Evolutionary conservation across 1,140 invertebrate species (phyloP).

Genomic region (Lineus longissimus): DNA sequence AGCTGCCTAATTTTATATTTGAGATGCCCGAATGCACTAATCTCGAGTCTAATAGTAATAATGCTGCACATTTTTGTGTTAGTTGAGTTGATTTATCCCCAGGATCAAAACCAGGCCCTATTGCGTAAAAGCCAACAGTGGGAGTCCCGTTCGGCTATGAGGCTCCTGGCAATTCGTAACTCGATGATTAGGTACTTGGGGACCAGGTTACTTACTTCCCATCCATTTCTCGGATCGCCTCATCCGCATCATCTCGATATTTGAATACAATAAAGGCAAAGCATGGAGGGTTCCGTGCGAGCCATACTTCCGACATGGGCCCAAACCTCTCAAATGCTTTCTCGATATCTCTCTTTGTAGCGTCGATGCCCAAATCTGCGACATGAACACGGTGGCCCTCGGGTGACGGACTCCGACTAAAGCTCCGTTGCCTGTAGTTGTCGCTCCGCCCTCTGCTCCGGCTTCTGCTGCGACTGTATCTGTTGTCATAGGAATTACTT

Average conservation of each 20-base stretch:
- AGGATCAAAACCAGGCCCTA: no score
- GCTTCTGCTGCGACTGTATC: constrained; percentile 22
- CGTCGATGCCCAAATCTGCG: constrained; percentile 43
- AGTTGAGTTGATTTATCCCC: no score
- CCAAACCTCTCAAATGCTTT: constrained; percentile 50
- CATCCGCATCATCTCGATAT: constrained; percentile 45
- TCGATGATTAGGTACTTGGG: no score
- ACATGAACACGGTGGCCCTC: constrained; percentile 43
- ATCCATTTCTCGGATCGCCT: constrained; percentile 48
- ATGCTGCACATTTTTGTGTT: no score
- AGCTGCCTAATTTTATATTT: no score
- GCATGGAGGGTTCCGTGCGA: constrained; percentile 51
- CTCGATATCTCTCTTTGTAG: constrained; percentile 41
- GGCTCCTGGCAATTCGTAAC: no score
- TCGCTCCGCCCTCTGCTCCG: constrained; percentile 26
- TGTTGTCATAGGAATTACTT: constrained; percentile 9
- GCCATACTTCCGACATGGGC: constrained; percentile 48
- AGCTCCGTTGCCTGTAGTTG: constrained; percentile 14
- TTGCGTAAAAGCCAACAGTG: no score
- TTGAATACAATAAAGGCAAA: constrained; percentile 53
- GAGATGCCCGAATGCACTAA: no score
- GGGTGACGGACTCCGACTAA: constrained; percentile 10
- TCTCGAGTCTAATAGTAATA: no score
- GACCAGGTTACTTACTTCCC: constrained; percentile 37
- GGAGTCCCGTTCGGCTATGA: no score